Percentiles rank a stretch among this genome's conserved stretches.
phyloP scores from a whole-genome alignment of 1,140 invertebrate genomes.

The Panonychus citri region DNA sequence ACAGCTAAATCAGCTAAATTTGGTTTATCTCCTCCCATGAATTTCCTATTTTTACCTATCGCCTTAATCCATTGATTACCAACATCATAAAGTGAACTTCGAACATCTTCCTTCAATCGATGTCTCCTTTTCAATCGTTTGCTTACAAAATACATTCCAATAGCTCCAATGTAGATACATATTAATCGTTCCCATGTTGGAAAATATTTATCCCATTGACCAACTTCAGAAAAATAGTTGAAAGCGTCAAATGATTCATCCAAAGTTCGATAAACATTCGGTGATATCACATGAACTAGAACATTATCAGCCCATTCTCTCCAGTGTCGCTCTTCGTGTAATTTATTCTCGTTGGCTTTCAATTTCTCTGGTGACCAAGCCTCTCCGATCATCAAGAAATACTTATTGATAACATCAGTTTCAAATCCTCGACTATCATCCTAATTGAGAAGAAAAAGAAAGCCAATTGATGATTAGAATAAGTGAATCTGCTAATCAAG shows the following conservation, averaged over 20 bases:
- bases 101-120: conserved; percentile 60
- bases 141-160: conserved; percentile 77
- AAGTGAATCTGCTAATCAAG: conserved; percentile 30
- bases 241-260: conserved; percentile 69
- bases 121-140: conserved; percentile 71
- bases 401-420: conserved; percentile 68
- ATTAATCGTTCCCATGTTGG: conserved; percentile 52
- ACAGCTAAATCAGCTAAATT: conserved; percentile 81
- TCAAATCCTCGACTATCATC: conserved; percentile 18
- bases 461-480: not conserved
- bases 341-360: conserved; percentile 5
- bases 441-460: not conserved
- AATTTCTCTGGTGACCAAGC: conserved; percentile 2
- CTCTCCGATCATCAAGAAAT: conserved; percentile 70
- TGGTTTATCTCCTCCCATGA: conserved; percentile 56
- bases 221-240: conserved; percentile 66
- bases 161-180: conserved; percentile 79
- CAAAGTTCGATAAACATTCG: conserved; percentile 77
- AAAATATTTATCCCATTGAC: conserved; percentile 69
- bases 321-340: conserved; percentile 63
- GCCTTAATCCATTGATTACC: conserved; percentile 51
- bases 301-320: conserved; percentile 68
- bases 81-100: conserved; percentile 67
- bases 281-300: conserved; percentile 67
- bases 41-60: conserved; percentile 40